phyloP scores from a whole-genome alignment of 1,140 invertebrate genomes.

The Neodiprion lecontei region DNA sequence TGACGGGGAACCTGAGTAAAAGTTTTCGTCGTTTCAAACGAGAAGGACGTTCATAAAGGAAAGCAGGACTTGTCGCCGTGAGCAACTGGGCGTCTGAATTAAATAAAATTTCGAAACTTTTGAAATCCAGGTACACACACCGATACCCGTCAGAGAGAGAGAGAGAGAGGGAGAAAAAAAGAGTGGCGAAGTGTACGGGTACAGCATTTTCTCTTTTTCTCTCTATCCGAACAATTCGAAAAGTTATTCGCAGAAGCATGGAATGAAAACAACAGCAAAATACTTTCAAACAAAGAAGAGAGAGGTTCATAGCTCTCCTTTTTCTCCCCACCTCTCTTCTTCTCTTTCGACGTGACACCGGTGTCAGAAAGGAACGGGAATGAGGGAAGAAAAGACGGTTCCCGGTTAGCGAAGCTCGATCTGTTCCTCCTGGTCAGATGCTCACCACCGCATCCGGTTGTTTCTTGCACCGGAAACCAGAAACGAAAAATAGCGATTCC shows the following conservation, averaged over 20 bases:
- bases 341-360: conserved; percentile 10
- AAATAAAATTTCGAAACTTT: background rate
- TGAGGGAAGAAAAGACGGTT: background rate
- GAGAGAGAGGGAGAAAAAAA: background rate
- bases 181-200: background rate
- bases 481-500: background rate
- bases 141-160: background rate
- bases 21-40: background rate
- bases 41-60: background rate
- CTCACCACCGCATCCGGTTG: background rate
- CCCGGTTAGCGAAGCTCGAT: background rate
- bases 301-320: conserved; percentile 6
- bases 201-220: background rate
- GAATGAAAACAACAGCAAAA: conserved; percentile 41
- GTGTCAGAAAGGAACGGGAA: background rate
- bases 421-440: background rate
- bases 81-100: background rate
- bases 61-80: background rate
- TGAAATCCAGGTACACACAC: too few relatives aligned
- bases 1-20: background rate
- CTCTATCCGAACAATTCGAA: background rate
- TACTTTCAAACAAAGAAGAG: conserved; percentile 42
- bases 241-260: conserved; percentile 42
- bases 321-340: conserved; percentile 5
- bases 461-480: background rate